Conservation (phyloP, 2,113 vertebrate genomes). For the Dasypus novemcinctus region DNA sequence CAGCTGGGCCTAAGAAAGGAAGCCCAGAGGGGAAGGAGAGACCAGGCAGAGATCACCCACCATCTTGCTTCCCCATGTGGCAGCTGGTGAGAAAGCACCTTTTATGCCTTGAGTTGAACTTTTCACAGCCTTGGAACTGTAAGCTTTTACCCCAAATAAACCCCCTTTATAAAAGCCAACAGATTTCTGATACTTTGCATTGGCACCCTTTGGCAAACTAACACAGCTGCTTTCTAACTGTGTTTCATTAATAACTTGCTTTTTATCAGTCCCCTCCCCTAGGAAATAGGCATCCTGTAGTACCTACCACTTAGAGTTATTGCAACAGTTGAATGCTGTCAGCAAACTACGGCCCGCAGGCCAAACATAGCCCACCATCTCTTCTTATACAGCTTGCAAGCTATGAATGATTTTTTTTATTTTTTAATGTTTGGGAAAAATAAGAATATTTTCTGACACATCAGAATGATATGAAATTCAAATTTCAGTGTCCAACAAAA, state of each 20-base stretch:
- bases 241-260: neutral
- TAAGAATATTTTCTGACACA: neutral
- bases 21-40: no score
- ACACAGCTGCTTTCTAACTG: neutral
- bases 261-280: neutral
- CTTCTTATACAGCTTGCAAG: neutral
- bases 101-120: no score
- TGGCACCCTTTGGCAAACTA: no score
- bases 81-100: no score
- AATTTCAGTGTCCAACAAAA: neutral
- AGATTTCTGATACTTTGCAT: no score
- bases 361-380: neutral
- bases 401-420: neutral
- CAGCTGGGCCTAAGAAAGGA: no score
- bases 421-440: neutral
- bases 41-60: no score
- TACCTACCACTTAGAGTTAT: neutral
- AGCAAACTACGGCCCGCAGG: neutral
- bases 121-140: no score
- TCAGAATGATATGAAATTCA: neutral
- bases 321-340: neutral
- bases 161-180: no score
- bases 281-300: neutral
- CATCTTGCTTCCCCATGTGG: no score
- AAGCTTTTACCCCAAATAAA: no score